Evolutionary conservation across 2,113 vertebrate species (phyloP), one percentile per base, ranked within the genome.

Genomic region (Ifrita kowaldi): DNA sequence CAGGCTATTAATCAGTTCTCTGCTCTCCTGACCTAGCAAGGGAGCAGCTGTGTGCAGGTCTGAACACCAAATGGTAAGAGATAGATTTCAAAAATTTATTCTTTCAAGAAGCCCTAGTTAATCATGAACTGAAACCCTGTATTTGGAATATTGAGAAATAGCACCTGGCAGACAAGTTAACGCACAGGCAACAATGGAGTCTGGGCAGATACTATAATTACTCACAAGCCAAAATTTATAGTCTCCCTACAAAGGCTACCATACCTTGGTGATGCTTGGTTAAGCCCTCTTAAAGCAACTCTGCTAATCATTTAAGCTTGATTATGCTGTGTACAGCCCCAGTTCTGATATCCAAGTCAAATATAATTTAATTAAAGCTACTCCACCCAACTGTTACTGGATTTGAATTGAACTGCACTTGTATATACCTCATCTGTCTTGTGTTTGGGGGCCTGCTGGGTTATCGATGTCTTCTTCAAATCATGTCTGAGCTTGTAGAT

Each of bases 401-500:
- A 84, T 80, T 93, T 89, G 35, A 83, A 85, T 71, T 74, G 78
- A 82, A 87, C 65, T 73, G 18, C 55, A 35, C 52, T 93, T 74
- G 85, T 37, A 65, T 23, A 60, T 95, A 99, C 99, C 99, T 99
- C 99, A 32, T 98, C 98, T 39, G 97, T 97, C 89, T 97, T 97
- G 56, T 98, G 98, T 92, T 98, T 99, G 87, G 96, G 98, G 65
- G 98, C 98, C 44, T 99, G 99, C 53, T 99, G 98, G 64, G 98
- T 99, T 97, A 99, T 99, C 2, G 98, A 98, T 4, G 98, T 98
- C 95, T 98, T 99, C 96, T 98, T 99, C 95, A 99, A 98, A 95
- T 99, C 99, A 52, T 99, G 98, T 64, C 99, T 98, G 82, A 99
- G 98, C 97, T 99, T 99, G 97, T 99, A 99, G 91, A 99, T 99